These are phyloP conservation scores for Polydrusus pterygomalis DNA, from an alignment of 2,888 invertebrate genomes.

Conservation along the genomic window DNA sequence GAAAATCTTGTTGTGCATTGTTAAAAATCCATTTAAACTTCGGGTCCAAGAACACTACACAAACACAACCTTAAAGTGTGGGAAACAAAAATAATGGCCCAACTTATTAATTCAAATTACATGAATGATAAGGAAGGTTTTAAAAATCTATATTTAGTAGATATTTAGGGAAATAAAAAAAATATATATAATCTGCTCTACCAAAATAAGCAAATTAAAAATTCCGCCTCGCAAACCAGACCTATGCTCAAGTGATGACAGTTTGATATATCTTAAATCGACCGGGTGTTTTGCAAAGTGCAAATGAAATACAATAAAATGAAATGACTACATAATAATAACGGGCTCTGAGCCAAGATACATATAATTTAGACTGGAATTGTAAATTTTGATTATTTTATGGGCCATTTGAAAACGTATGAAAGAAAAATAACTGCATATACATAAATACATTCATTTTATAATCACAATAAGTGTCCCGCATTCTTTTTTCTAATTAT, in stretches of 20 bases:
- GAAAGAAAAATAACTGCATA: constrained; percentile 1
- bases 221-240: constrained; percentile 33
- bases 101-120: too few relatives aligned
- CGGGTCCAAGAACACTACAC: too few relatives aligned
- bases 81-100: too few relatives aligned
- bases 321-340: constrained; percentile 32
- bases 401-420: constrained; percentile 9
- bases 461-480: too few relatives aligned
- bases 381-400: constrained; percentile 6
- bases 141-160: too few relatives aligned
- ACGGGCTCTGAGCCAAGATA: constrained; percentile 35
- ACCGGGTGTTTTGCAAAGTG: constrained; percentile 41
- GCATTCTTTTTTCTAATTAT: too few relatives aligned
- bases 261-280: constrained; percentile 14
- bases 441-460: neutral
- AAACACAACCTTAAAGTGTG: too few relatives aligned
- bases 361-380: constrained; percentile 31
- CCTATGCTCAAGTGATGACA: constrained; percentile 34
- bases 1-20: too few relatives aligned
- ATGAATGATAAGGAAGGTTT: too few relatives aligned
- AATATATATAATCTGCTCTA: neutral
- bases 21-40: too few relatives aligned
- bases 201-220: constrained; percentile 1
- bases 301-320: constrained; percentile 37
- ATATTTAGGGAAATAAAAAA: too few relatives aligned